Evolutionary conservation across 2,888 invertebrate genomes (phyloP).

Genomic region (Caenorhabditis auriculariae): DNA sequence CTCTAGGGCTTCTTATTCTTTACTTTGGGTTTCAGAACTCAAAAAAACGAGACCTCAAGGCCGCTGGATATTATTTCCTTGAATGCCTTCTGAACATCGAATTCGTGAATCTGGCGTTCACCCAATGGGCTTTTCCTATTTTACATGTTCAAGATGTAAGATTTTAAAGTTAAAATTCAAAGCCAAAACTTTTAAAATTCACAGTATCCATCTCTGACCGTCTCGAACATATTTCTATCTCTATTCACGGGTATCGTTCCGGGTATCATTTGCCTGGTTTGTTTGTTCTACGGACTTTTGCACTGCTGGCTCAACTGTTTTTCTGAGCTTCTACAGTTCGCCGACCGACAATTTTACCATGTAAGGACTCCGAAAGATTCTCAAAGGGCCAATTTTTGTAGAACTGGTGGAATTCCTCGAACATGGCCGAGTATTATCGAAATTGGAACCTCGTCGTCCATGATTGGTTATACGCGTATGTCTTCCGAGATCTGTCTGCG

Average conservation of each 20-base stretch:
- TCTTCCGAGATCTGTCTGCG: constrained; percentile 64
- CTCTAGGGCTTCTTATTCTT: too few species aligned
- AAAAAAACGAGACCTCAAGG: constrained; percentile 20
- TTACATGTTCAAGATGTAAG: constrained; percentile 66
- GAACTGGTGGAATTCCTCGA: constrained; percentile 91
- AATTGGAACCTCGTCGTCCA: constrained; percentile 93
- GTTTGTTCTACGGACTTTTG: constrained; percentile 82
- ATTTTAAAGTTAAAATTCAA: neutral
- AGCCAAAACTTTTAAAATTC: neutral
- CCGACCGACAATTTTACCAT: constrained; percentile 79
- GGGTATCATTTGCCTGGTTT: constrained; percentile 71
- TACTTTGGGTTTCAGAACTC: too few species aligned
- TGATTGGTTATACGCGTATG: constrained; percentile 87
- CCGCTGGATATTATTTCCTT: constrained; percentile 38
- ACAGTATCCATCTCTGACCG: constrained; percentile 8
- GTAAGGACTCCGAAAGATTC: constrained; percentile 16
- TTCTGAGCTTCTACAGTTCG: constrained; percentile 84
- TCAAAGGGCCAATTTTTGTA: constrained; percentile 63
- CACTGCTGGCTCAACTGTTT: constrained; percentile 90
- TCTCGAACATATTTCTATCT: constrained; percentile 30
- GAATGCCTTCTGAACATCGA: constrained; percentile 77
- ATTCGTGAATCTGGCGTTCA: constrained; percentile 79
- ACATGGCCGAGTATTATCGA: constrained; percentile 81
- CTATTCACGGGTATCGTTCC: constrained; percentile 70
- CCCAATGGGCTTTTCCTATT: constrained; percentile 75